These are phyloP conservation scores for Tinamus guttatus DNA, from an alignment of 2,113 vertebrate genomes.

Conservation along the genomic window DNA sequence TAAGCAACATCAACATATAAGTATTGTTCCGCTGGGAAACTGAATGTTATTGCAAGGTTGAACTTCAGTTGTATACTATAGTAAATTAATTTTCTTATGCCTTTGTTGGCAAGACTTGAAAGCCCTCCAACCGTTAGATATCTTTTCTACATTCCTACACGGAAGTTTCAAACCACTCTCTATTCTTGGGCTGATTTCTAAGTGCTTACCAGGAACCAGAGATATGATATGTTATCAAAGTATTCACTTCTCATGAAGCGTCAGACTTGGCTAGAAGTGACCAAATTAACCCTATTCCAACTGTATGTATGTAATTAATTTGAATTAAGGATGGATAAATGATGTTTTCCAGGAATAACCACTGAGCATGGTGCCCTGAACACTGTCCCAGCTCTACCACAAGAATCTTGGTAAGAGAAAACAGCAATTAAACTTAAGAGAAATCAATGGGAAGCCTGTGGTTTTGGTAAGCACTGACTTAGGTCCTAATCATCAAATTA, in stretches of 20 bases:
- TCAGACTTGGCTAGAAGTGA: background rate
- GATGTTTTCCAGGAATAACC: background rate
- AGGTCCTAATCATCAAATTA: background rate
- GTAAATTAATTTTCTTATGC: background rate
- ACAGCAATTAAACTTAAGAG: background rate
- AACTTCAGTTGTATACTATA: background rate
- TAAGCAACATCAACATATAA: background rate
- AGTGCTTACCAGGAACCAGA: background rate
- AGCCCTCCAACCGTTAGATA: background rate
- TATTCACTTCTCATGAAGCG: background rate
- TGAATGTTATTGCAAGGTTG: background rate
- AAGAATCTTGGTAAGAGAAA: background rate
- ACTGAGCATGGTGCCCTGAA: background rate
- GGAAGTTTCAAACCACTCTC: background rate
- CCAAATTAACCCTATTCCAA: background rate
- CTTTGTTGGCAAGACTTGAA: slow-evolving; percentile 57
- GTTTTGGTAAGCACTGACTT: background rate
- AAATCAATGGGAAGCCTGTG: background rate
- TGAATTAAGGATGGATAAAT: background rate
- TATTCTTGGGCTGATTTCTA: background rate
- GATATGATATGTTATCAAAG: background rate
- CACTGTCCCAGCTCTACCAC: background rate
- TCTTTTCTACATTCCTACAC: slow-evolving; percentile 22
- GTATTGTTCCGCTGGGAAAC: background rate
- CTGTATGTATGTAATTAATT: background rate